Conservation (phyloP, 2,797 vertebrate genomes). For the Enteromius mattozi region DNA sequence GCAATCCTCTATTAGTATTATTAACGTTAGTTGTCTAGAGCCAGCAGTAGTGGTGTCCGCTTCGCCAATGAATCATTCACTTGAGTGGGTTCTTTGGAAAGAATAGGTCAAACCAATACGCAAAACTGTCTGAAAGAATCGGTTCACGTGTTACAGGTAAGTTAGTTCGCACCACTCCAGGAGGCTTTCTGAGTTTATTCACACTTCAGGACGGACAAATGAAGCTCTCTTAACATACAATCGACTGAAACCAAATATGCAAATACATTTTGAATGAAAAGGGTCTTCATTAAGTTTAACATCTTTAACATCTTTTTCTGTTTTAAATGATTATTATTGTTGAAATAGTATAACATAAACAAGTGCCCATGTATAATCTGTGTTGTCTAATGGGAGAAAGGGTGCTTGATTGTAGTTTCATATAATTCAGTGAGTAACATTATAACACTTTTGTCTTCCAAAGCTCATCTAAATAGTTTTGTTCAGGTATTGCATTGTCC, state of each 20-base stretch:
- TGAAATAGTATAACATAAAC: not conserved
- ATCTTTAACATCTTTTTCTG: not conserved
- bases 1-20: not conserved
- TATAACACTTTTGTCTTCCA: not conserved
- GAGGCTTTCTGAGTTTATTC: not conserved
- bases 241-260: constrained; percentile 4
- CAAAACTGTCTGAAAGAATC: not conserved
- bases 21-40: not conserved
- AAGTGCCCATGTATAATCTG: not conserved
- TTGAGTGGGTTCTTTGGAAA: constrained; percentile 60
- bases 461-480: not conserved
- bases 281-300: not conserved
- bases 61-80: not conserved
- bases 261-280: not conserved
- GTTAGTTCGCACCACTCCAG: not conserved
- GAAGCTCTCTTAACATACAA: not conserved
- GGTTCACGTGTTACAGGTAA: not conserved
- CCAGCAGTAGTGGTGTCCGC: not conserved
- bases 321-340: not conserved
- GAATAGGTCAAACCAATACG: not conserved
- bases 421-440: not conserved
- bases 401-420: not conserved
- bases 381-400: not conserved
- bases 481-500: not conserved
- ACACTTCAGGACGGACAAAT: not conserved